Percentiles rank a stretch among this genome's conserved stretches.
Evolutionary conservation across 2,113 vertebrate species (phyloP).

Genomic region (Nycticebus coucang): DNA sequence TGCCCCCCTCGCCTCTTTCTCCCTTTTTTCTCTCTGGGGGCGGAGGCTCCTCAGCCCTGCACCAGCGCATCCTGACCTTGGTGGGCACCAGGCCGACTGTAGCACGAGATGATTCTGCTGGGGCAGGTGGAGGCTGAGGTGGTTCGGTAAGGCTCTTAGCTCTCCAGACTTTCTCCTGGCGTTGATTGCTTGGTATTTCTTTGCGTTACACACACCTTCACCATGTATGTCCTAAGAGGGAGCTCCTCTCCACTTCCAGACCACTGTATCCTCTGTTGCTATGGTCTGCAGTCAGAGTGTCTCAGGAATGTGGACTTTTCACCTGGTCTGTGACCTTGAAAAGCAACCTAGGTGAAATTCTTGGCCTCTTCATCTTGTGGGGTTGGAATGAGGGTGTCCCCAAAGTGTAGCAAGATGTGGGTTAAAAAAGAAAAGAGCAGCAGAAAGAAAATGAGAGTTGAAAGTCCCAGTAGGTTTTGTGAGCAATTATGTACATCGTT

Average conservation of each 20-base stretch:
- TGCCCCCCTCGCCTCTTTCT: neutral
- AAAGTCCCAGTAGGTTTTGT: neutral
- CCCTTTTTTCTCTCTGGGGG: neutral
- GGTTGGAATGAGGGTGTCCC: neutral
- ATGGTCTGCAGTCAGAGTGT: neutral
- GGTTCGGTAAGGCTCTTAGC: neutral
- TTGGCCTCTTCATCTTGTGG: neutral
- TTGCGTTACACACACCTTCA: neutral
- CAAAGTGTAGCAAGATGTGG: neutral
- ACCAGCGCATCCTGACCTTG: slow-evolving; percentile 60
- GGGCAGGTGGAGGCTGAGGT: slow-evolving; percentile 21
- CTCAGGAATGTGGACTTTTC: slow-evolving; percentile 50
- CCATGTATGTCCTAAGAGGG: neutral
- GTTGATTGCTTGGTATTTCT: neutral
- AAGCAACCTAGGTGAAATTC: neutral
- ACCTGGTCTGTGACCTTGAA: slow-evolving; percentile 60
- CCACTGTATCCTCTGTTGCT: neutral
- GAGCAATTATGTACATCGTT: neutral
- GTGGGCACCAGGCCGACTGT: neutral
- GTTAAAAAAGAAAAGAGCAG: neutral
- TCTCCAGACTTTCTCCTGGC: neutral
- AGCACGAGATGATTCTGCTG: neutral
- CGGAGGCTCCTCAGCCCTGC: neutral
- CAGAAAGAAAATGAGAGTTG: neutral
- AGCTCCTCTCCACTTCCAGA: neutral